Evolutionary conservation across 2,888 invertebrate species (phyloP).

Genomic region (Zaprionus bogoriensis): DNA sequence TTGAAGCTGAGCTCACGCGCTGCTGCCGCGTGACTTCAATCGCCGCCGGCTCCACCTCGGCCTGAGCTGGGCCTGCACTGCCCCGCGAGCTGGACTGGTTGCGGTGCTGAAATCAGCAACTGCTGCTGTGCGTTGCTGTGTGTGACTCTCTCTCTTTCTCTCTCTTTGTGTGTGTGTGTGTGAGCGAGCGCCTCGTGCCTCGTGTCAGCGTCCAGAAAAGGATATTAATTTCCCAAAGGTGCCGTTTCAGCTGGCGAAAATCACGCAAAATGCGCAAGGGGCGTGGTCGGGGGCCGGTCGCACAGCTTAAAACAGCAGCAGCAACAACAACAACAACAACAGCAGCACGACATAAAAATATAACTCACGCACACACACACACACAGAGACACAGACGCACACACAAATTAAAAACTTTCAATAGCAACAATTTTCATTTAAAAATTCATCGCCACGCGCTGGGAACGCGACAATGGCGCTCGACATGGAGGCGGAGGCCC

Average conservation of each 20-base stretch:
- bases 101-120: neutral
- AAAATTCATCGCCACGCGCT: constrained; percentile 74
- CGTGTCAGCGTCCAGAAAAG: constrained; percentile 73
- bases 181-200: constrained; percentile 45
- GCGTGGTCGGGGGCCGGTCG: neutral
- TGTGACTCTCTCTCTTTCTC: neutral
- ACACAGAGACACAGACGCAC: constrained; percentile 52
- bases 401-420: constrained; percentile 78
- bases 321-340: constrained; percentile 30
- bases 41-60: neutral
- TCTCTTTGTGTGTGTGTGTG: constrained; percentile 7
- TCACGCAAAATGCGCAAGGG: constrained; percentile 66
- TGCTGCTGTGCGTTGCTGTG: neutral
- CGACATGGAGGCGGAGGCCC: constrained; percentile 7
- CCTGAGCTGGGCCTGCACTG: constrained; percentile 28
- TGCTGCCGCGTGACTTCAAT: constrained; percentile 71
- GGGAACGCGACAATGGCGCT: constrained; percentile 49
- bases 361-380: constrained; percentile 53
- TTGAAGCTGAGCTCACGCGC: constrained; percentile 70
- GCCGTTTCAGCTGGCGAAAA: constrained; percentile 71
- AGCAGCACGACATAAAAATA: constrained; percentile 58
- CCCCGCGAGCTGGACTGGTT: constrained; percentile 1
- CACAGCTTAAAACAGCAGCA: constrained; percentile 18
- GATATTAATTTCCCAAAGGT: constrained; percentile 82
- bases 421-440: constrained; percentile 79